Conservation (phyloP, 2,113 vertebrate species). For the Thoracochromis brauschi region DNA sequence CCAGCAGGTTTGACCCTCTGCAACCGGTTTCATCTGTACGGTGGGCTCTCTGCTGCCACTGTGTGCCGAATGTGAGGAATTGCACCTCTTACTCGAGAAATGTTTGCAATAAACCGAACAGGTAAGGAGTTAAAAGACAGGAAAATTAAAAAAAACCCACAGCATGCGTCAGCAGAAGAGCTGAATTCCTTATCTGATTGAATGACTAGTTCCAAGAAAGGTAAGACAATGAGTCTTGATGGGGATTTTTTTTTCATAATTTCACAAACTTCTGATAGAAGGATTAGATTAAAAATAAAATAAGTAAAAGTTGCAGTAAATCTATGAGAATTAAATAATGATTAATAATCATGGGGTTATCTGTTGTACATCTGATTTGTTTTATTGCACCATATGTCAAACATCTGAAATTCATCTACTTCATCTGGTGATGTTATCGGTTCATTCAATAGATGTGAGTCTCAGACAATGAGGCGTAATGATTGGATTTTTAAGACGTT, state of each 20-base stretch:
- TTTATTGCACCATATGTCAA: background rate
- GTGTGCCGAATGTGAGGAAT: background rate
- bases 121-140: background rate
- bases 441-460: background rate
- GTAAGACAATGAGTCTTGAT: background rate
- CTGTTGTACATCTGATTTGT: background rate
- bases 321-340: background rate
- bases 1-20: background rate
- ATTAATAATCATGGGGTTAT: background rate
- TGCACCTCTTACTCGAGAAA: background rate
- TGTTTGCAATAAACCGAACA: background rate
- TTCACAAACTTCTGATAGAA: background rate
- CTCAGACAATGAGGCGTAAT: accelerated
- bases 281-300: background rate
- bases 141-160: background rate
- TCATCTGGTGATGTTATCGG: background rate
- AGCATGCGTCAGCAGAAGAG: background rate
- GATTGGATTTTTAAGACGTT: background rate
- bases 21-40: background rate
- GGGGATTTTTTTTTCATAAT: background rate
- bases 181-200: background rate
- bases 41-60: constrained; percentile 19
- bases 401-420: background rate
- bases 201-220: background rate
- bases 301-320: background rate